Evolutionary conservation across 1,140 invertebrate species (phyloP), one percentile per base, ranked within the genome.

Genomic region (Lepidurus arcticus): DNA sequence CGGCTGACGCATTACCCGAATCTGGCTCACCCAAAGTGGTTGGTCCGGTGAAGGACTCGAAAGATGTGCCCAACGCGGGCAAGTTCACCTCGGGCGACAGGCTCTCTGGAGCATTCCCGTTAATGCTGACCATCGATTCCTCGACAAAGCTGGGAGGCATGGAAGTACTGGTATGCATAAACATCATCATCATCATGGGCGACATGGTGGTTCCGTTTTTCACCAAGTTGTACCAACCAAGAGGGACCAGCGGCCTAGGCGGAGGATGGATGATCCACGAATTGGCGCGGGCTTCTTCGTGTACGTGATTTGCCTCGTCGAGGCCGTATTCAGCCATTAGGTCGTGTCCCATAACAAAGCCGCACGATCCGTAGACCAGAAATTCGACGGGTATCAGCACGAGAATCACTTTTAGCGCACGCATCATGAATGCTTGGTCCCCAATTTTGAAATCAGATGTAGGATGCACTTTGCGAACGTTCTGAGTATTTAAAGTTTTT

Each of bases 181-280:
- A 65, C 53, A 65, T 65, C 53, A 65, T 65, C 53, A 65, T 65
- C 53, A 65, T 65, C 53, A 65, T 65, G 53, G 53, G 53, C 6
- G 53, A 16, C 53, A 65, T 65, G 8, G 53, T 65, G 53, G 53
- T 65, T 1, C 53, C 53, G 53, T 65, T 65, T 21, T 65, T 65
- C 53, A 65, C 53, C 13, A 65, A 13, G 53, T 65, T 65, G 53
- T 65, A 65, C 53, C 53, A 65, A 1, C 53, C 53, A 21, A 65
- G 53, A 13, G 53, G 53, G 53, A 65, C 21, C n/a, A 65, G 16
- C 53, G 53, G 53, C 53, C 53, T 65, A 21, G 53, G 53, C 3
- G 53, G 53, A 4, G 53, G 53, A 16, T 65, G 53, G 53, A 65
- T 65, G 21, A 65, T 65, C 53, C 53, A 65, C 0, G 53, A 65